Evolutionary conservation across 2,888 invertebrate species (phyloP).

Genomic region (Druceiella hillmani): DNA sequence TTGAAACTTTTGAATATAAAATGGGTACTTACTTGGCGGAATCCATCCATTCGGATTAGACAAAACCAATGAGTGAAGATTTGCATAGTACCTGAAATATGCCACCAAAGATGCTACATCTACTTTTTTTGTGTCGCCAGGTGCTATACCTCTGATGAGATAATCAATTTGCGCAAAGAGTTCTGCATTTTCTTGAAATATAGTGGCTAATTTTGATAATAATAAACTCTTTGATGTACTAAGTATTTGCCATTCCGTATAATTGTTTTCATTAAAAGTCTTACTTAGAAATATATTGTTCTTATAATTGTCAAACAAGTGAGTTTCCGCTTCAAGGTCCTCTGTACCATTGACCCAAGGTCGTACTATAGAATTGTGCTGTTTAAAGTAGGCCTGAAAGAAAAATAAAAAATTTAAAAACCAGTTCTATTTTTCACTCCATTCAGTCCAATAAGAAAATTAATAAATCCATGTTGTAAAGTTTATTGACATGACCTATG

Average conservation of each 20-base stretch:
- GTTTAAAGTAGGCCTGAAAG: conserved; percentile 29
- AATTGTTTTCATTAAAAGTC: background rate
- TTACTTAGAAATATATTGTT: conserved; percentile 6
- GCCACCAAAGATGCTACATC: conserved; percentile 38
- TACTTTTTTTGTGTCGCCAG: conserved; percentile 37
- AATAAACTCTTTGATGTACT: conserved; percentile 1
- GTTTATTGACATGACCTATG: too few species aligned
- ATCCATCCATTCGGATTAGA: too few species aligned
- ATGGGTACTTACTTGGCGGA: too few species aligned
- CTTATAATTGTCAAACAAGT: conserved; percentile 3
- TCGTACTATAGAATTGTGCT: conserved; percentile 22
- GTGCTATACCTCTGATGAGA: conserved; percentile 37
- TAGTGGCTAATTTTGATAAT: conserved; percentile 35
- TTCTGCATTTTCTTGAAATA: conserved; percentile 41
- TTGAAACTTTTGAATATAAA: too few species aligned
- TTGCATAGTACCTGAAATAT: conserved; percentile 47
- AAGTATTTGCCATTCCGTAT: background rate
- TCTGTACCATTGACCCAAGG: conserved; percentile 20
- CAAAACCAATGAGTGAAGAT: too few species aligned
- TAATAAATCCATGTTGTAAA: too few species aligned
- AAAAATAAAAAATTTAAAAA: too few species aligned
- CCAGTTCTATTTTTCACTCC: too few species aligned
- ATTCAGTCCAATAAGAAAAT: too few species aligned
- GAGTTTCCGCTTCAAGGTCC: conserved; percentile 10
- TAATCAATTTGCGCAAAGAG: conserved; percentile 43